These are phyloP conservation scores for Abrostola tripartita DNA, from an alignment of 2,888 invertebrate genomes.

Conservation along the genomic window DNA sequence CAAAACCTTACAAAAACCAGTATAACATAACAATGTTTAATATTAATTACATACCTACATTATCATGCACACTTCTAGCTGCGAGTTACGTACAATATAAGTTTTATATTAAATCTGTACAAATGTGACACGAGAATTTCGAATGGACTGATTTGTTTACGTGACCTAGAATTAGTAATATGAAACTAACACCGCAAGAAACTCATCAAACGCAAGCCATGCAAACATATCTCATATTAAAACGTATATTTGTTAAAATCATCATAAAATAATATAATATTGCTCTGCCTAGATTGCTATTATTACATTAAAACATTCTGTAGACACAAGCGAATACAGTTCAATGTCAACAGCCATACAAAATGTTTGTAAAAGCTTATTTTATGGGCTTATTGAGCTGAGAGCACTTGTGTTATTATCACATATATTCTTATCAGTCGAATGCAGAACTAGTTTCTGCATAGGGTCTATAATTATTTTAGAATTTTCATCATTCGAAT, in stretches of 20 bases:
- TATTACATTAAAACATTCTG: constrained; percentile 53
- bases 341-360: constrained; percentile 68
- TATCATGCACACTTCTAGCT: constrained; percentile 33
- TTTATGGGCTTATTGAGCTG: constrained; percentile 85
- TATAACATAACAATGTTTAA: constrained; percentile 13
- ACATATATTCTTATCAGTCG: constrained; percentile 88
- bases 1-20: constrained; percentile 22
- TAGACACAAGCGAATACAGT: constrained; percentile 71
- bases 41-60: constrained; percentile 8
- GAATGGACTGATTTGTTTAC: constrained; percentile 36
- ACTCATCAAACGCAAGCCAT: constrained; percentile 50
- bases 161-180: constrained; percentile 17
- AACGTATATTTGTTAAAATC: constrained; percentile 30
- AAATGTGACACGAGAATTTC: constrained; percentile 36
- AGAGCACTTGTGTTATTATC: constrained; percentile 86
- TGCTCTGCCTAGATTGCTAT: constrained; percentile 59
- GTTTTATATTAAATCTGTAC: constrained; percentile 4
- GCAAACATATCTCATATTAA: constrained; percentile 45
- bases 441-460: constrained; percentile 86
- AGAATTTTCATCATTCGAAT: constrained; percentile 76
- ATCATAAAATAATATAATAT: constrained; percentile 57
- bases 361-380: constrained; percentile 77
- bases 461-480: constrained; percentile 86
- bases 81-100: constrained; percentile 11
- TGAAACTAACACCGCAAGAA: constrained; percentile 28